Evolutionary conservation across 1,140 invertebrate species (phyloP), one percentile per base, ranked within the genome.

Genomic region (Sinella curviseta): DNA sequence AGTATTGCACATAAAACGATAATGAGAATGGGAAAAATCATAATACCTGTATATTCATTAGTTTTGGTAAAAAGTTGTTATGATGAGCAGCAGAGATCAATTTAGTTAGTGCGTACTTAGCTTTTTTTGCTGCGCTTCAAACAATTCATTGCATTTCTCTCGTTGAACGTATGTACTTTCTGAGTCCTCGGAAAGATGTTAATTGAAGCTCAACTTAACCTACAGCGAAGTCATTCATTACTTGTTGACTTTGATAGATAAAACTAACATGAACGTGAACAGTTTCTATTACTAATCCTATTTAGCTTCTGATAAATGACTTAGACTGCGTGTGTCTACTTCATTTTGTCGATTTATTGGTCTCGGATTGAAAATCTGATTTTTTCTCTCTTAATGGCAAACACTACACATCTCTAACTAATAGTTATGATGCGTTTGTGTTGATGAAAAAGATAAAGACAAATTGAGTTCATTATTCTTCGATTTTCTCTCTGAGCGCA

Each of bases 181-280:
- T 48, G 39, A 48, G 39, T 48, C 39, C 65, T 70, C 65, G 31
- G 26, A n/a, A 70, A 70, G 31, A 70, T 30, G 31, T 30, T 31
- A 33, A 70, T 70, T 70, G 65, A 70, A 70, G 65, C 65, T 70
- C 65, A 33, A 33, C 65, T 33, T 70, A 70, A 70, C 65, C 65
- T 70, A 70, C 65, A 70, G 65, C 65, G 65, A 70, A 70, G 65
- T 70, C 65, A 70, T 70, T 70, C 65, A 70, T 70, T 70, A 70
- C 65, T 14, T 30, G 28, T 70, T 70, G 65, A 70, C 65, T 70
- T 30, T 70, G 65, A 70, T 70, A 33, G 65, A 70, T 70, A 70
- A 70, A 70, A 70, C 65, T 33, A 70, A 70, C 31, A 70, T 33
- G 65, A 70, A 31, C 26, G 26, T 70, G 65, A 70, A 70, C 65